Evolutionary conservation across 2,113 vertebrate species (phyloP), one percentile per base, ranked within the genome.

Genomic region (Siniperca chuatsi): DNA sequence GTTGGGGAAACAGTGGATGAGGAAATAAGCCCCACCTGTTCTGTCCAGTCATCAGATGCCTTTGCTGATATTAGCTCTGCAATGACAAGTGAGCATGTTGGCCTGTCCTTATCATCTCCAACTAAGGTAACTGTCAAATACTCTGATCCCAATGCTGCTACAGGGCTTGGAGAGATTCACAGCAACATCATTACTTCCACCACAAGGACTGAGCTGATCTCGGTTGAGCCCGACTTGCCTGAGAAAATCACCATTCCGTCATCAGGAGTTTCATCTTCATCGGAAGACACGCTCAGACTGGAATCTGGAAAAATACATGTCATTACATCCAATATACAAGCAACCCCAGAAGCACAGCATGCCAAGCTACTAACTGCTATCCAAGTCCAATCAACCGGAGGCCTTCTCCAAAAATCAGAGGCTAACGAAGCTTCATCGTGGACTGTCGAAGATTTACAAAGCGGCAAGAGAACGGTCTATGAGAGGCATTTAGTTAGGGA

Each of bases 51-150:
- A 77, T 96, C 96, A 13, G 96, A 96, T 15, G 95, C 92, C 23
- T 96, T 96, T 75, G 95, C 95, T 68, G 96, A 96, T 82, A 70
- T 95, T 54, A 96, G 96, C 87, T 96, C 95, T 44, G 83, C 94
- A 70, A 61, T 92, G 78, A 95, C 93, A 65, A 95, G 94, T 81
- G 95, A 96, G 82, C 89, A 86, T 37, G 23, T 78, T 54, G 86
- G 75, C 44, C 46, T 77, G 4, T 94, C 93, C 54, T 71, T 83
- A 64, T 77, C 90, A 16, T 95, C 95, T 40, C 95, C 95, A 62
- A 95, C 95, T 68, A 95, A 94, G 65, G 93, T 96, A 10, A 96
- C 89, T 6, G 94, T 96, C 8, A 96, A 95, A 90, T 95, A 94
- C 79, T 93, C 92, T 20, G 94, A 95, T 50, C 89, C 90, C 3